These are phyloP conservation scores for Holothuria leucospilota DNA, from an alignment of 53 echinoderm and acorn worm genomes.

Conservation along the genomic window DNA sequence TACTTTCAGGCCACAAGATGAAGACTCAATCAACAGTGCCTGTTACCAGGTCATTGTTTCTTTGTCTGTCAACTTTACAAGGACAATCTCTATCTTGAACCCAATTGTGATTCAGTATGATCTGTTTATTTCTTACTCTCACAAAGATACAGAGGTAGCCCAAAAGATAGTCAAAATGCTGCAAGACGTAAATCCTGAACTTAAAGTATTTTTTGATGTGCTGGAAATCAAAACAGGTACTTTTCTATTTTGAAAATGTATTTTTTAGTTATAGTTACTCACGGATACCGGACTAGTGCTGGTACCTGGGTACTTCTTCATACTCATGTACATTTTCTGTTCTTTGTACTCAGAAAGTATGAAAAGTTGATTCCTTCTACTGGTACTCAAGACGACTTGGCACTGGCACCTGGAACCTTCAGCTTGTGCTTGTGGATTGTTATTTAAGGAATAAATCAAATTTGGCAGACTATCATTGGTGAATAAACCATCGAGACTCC, in stretches of 20 bases:
- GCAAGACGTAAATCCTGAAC: constrained; percentile 66
- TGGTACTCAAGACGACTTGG: too few relatives aligned
- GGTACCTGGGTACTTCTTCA: too few relatives aligned
- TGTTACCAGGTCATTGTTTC: constrained; percentile 69
- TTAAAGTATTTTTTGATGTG: constrained; percentile 87
- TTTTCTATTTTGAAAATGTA: background rate
- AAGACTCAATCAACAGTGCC: constrained; percentile 64
- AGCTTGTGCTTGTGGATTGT: too few relatives aligned
- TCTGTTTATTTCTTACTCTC: constrained; percentile 83
- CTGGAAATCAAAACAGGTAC: constrained; percentile 88
- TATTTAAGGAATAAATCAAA: too few relatives aligned
- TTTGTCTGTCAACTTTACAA: constrained; percentile 71
- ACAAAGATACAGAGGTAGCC: constrained; percentile 71
- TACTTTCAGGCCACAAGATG: constrained; percentile 70
- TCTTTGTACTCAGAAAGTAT: too few relatives aligned
- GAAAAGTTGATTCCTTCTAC: too few relatives aligned
- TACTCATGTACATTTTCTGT: too few relatives aligned
- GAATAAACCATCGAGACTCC: too few relatives aligned
- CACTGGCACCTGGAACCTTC: too few relatives aligned
- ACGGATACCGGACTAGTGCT: too few relatives aligned
- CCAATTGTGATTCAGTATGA: constrained; percentile 73
- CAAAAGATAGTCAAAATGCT: constrained; percentile 64
- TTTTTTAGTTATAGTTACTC: too few relatives aligned
- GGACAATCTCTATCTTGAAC: constrained; percentile 58
- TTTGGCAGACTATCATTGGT: too few relatives aligned